Evolutionary conservation across 1,140 invertebrate species (phyloP), one percentile per base, ranked within the genome.

Genomic region (Heliconius congener): DNA sequence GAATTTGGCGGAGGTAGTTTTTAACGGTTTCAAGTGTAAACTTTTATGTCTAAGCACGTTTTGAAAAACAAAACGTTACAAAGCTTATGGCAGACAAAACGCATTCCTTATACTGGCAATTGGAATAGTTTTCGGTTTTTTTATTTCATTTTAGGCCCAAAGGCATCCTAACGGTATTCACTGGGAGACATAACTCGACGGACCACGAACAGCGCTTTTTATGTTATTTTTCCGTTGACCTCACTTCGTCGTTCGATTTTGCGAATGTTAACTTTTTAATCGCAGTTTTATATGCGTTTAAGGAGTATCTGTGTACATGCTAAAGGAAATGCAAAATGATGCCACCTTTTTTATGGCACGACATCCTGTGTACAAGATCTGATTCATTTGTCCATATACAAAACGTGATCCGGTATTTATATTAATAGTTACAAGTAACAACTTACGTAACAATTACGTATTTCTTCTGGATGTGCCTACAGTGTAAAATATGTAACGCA

Each of bases 161-260:
- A 85, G 91, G 93, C 87, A 93, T 94, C 87, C 93, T 94, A 94
- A 94, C 93, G 93, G 93, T 93, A 93, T 90, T 83, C 89, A 85
- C 83, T 85, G 81, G 76, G 90, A 88, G 91, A 93, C 93, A 94
- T 93, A 93, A 92, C 92, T 93, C 83, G 86, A 87, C 88, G 87
- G 91, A 89, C 90, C 87, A 87, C 86, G 88, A 82, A 90, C 84
- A 86, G 82, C 78, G 73, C 74, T 86, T 90, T 91, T 94, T 93
- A 82, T 86, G 77, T 90, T 92, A 87, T 91, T 93, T 93, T 91
- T 88, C 85, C 83, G 82, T 83, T 92, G 93, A 94, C 93, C 92
- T 90, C 84, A 86, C 78, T 70, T 81, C 86, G 85, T 83, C 83
- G 84, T 86, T 91, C 87, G 88, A 88, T 81, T 85, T 84, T 83